Conservation (phyloP, 2,797 vertebrate species). For the Argyrosomus regius region DNA sequence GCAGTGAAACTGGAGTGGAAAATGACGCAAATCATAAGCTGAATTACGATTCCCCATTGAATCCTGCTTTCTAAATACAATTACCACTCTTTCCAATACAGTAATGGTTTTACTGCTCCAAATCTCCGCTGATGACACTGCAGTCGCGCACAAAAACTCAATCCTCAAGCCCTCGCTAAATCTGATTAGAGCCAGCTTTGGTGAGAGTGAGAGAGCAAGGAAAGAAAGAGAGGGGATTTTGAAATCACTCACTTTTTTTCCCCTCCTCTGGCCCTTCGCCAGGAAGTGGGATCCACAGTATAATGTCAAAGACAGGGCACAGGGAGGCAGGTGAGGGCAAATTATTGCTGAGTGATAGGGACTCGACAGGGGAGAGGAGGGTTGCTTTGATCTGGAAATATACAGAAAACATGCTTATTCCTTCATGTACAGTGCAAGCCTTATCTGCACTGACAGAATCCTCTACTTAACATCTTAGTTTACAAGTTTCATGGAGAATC, state of each 20-base stretch:
- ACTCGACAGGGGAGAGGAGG: conserved; percentile 12
- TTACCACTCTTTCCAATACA: conserved; percentile 63
- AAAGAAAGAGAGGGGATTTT: conserved; percentile 11
- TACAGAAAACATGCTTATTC: conserved; percentile 17
- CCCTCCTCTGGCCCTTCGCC: conserved; percentile 48
- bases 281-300: conserved; percentile 46
- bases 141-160: conserved; percentile 56
- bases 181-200: conserved; percentile 70
- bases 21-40: conserved; percentile 67
- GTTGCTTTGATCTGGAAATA: conserved; percentile 32
- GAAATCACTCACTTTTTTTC: conserved; percentile 50
- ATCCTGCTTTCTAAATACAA: conserved; percentile 67
- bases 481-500: not conserved
- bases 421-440: not conserved
- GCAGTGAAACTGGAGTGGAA: conserved; percentile 60
- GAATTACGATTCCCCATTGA: conserved; percentile 57
- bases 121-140: conserved; percentile 68
- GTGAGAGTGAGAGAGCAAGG: conserved; percentile 29
- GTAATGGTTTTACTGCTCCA: conserved; percentile 67
- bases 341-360: conserved; percentile 37
- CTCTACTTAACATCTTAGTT: not conserved
- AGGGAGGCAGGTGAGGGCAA: conserved; percentile 41
- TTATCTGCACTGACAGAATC: not conserved
- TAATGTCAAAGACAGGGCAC: conserved; percentile 49
- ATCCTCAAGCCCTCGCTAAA: conserved; percentile 57